Percentiles rank a stretch among this genome's conserved stretches.
Conservation (phyloP, 1,140 invertebrate species). For the Maconellicoccus hirsutus region DNA sequence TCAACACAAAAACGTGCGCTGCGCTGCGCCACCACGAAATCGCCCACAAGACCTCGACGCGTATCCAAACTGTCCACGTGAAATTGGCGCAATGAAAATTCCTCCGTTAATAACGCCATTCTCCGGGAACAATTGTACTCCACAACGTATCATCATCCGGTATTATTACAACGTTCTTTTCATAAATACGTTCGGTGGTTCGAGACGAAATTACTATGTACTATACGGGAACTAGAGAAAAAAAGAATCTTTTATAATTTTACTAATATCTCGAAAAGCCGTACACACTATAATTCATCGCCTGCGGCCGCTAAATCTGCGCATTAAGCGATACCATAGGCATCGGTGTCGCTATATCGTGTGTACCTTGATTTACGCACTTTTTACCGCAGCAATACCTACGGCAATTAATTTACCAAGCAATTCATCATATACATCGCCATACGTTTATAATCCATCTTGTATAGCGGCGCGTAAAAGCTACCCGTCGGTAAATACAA, state of each 20-base stretch:
- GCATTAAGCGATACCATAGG: not conserved
- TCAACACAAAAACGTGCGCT: no score
- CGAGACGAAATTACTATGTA: not conserved
- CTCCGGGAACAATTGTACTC: no score
- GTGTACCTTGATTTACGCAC: not conserved
- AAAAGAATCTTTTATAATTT: not conserved
- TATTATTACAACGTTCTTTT: no score
- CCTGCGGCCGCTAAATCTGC: not conserved
- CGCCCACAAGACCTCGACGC: no score
- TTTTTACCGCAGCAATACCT: not conserved
- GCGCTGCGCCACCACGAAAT: no score
- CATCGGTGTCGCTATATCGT: not conserved
- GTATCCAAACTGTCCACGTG: no score
- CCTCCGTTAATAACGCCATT: no score
- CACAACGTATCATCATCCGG: no score
- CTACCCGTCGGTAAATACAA: no score
- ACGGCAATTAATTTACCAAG: not conserved
- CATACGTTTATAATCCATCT: not conserved
- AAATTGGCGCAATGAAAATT: no score
- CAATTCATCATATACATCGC: not conserved
- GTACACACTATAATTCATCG: not conserved
- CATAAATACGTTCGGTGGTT: not conserved
- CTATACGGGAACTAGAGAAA: not conserved
- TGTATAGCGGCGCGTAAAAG: not conserved
- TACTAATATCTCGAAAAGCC: not conserved